Percentiles rank a stretch among this genome's conserved stretches.
phyloP scores from a whole-genome alignment of 2,797 vertebrate genomes.

The Mormyrops boulengeri region DNA sequence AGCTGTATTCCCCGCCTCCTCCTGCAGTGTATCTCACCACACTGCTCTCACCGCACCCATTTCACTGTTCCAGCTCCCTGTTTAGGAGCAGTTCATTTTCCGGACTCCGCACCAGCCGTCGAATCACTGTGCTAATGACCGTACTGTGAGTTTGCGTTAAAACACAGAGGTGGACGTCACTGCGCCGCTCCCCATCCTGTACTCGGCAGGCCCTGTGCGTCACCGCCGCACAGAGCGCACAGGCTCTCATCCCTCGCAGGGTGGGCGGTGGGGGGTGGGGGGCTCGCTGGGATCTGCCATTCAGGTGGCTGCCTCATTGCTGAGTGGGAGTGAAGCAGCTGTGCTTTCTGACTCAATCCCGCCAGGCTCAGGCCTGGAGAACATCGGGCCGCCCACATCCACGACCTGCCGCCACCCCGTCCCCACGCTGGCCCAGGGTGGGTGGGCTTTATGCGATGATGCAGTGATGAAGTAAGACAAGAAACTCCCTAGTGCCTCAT shows the following conservation, averaged over 20 bases:
- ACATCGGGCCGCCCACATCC: conserved; percentile 41
- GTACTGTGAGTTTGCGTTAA: not conserved
- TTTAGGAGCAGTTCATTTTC: too few relatives aligned
- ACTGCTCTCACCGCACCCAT: not conserved
- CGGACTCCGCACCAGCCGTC: not conserved
- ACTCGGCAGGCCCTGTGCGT: conserved; percentile 24
- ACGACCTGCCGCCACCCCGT: conserved; percentile 34
- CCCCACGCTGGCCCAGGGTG: conserved; percentile 25
- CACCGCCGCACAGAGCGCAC: not conserved
- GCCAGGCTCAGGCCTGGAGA: conserved; percentile 38
- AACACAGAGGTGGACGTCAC: not conserved
- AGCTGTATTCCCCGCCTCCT: not conserved
- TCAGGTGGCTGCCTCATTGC: conserved; percentile 18
- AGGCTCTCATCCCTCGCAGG: not conserved
- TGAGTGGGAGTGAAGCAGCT: conserved; percentile 20
- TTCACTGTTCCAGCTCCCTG: not conserved
- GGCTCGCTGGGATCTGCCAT: conserved; percentile 26
- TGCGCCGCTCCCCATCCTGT: not conserved
- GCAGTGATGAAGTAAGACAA: not conserved
- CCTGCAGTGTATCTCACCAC: not conserved
- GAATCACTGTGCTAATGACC: not conserved
- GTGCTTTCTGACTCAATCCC: conserved; percentile 40
- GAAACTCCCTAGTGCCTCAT: not conserved
- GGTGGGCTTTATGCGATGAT: conserved; percentile 14
- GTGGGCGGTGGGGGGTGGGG: conserved; percentile 3